Conservation (phyloP, 53 echinoderm and acorn worm species). For the Holothuria leucospilota region DNA sequence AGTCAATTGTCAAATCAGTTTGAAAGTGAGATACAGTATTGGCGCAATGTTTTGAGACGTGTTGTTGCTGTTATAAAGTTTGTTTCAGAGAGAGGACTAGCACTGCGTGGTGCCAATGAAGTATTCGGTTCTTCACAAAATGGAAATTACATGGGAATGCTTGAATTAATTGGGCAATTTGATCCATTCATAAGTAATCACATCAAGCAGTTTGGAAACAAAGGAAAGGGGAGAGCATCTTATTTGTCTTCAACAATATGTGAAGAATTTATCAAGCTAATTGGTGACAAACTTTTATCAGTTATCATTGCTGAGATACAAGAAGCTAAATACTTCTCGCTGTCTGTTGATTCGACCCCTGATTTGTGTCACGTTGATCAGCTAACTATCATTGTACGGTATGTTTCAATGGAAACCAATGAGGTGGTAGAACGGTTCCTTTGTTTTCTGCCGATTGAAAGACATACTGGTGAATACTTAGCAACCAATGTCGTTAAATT, state of each 20-base stretch:
- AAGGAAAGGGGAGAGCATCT: slow-evolving; percentile 36
- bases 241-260: slow-evolving; percentile 37
- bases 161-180: slow-evolving; percentile 45
- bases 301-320: slow-evolving; percentile 32
- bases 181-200: slow-evolving; percentile 38
- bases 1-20: slow-evolving; percentile 43
- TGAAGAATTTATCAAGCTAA: slow-evolving; percentile 38
- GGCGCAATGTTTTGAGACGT: slow-evolving; percentile 39
- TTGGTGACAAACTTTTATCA: slow-evolving; percentile 19
- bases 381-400: slow-evolving; percentile 46
- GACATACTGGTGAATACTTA: slow-evolving; percentile 31
- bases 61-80: slow-evolving; percentile 39
- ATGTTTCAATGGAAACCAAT: slow-evolving; percentile 32
- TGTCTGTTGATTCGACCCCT: slow-evolving; percentile 44
- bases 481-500: slow-evolving; percentile 38
- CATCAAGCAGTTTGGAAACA: slow-evolving; percentile 37
- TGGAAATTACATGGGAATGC: slow-evolving; percentile 39
- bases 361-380: slow-evolving; percentile 37
- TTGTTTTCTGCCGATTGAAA: slow-evolving; percentile 36
- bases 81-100: slow-evolving; percentile 41
- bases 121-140: slow-evolving; percentile 39
- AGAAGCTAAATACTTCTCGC: slow-evolving; percentile 43
- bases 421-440: slow-evolving; percentile 41
- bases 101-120: slow-evolving; percentile 43
- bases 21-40: slow-evolving; percentile 41